Conservation (phyloP, 2,113 vertebrate genomes). For the Galemys pyrenaicus region DNA sequence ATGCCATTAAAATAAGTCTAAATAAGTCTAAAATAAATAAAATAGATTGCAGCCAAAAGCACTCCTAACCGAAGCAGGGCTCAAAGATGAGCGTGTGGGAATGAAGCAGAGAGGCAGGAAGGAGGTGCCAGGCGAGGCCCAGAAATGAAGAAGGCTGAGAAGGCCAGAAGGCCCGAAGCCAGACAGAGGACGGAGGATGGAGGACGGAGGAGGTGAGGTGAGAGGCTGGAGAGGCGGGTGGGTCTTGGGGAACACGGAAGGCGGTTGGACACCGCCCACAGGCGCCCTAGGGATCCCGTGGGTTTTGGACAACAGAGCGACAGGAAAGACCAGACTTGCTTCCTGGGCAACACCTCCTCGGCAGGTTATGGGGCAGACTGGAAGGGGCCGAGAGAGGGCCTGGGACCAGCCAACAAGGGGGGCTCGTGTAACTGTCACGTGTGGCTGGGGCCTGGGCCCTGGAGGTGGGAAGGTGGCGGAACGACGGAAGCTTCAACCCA, state of each 20-base stretch:
- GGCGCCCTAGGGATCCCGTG: fast-evolving
- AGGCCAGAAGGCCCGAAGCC: no score
- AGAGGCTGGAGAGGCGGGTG: not conserved
- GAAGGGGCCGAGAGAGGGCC: no score
- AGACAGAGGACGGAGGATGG: no score
- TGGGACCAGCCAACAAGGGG: no score
- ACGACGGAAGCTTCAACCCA: not conserved
- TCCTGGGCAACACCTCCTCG: not conserved
- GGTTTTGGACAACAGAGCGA: not conserved
- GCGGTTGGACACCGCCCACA: not conserved
- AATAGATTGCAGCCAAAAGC: not conserved
- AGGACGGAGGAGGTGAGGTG: no score
- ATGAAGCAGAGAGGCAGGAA: not conserved
- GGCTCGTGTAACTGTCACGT: no score
- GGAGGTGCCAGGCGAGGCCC: not conserved
- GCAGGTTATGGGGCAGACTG: not conserved
- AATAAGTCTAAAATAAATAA: not conserved
- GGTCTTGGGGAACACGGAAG: fast-evolving
- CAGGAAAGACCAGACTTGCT: no score
- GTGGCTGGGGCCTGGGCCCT: not conserved
- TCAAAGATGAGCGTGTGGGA: not conserved
- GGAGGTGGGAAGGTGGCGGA: no score
- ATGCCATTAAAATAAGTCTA: not conserved
- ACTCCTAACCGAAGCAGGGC: not conserved
- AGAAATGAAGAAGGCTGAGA: not conserved